Evolutionary conservation across 2,888 invertebrate species (phyloP).

Genomic region (Xestia rhomboidea): DNA sequence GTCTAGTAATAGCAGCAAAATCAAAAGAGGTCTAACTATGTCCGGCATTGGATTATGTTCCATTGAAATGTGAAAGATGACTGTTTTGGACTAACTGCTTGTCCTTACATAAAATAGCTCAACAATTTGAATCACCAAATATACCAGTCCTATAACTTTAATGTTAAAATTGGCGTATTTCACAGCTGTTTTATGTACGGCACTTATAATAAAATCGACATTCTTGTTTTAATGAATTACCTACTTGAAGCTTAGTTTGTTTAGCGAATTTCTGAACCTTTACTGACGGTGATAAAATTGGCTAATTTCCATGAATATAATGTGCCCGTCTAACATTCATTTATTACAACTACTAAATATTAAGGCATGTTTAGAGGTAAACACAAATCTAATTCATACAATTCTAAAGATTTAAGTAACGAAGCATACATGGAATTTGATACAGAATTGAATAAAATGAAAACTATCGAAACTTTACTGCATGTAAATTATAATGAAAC

Average conservation of each 20-base stretch:
- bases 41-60: background rate
- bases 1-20: background rate
- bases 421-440: background rate
- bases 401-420: background rate
- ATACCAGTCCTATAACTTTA: conserved; percentile 27
- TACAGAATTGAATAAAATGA: background rate
- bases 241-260: conserved; percentile 12
- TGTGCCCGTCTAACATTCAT: background rate
- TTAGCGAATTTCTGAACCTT: conserved; percentile 7
- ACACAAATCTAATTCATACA: background rate
- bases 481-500: conserved; percentile 5
- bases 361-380: background rate
- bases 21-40: background rate
- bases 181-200: conserved; percentile 27
- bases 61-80: conserved; percentile 29
- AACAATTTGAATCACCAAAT: conserved; percentile 36
- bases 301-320: conserved; percentile 5
- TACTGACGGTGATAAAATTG: background rate
- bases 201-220: conserved; percentile 43
- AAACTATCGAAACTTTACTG: background rate
- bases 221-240: conserved; percentile 43
- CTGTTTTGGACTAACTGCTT: background rate
- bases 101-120: conserved; percentile 23
- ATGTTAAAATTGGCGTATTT: conserved; percentile 27
- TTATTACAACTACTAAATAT: background rate